Evolutionary conservation across 2,797 vertebrate genomes (phyloP), one percentile per base, ranked within the genome.

Genomic region (Melanotaenia maccullochi): DNA sequence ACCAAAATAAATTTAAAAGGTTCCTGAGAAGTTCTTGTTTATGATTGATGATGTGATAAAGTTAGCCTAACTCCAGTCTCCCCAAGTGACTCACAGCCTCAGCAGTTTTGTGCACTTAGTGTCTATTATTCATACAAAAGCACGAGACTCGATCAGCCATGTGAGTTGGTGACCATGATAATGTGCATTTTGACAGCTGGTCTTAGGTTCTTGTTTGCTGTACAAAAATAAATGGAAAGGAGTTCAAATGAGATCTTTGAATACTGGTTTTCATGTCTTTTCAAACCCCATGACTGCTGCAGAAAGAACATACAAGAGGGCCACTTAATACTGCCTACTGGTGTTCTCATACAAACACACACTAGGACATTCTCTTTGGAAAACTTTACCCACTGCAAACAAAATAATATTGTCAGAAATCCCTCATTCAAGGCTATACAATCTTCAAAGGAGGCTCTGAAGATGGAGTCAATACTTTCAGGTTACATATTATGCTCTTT

Each of bases 111-210:
- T 79, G 81, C 88, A 88, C 86, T 93, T 79, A 87, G 20, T 65
- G 90, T 92, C 44, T 32, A 90, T 93, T 89, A 92, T 93, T 93
- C 81, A 93, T 87, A 71, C 65, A 20, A 75, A 83, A 86, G 74
- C 82, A 85, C 78, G 68, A 74, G 65, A 40, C 67, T 67, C 44
- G 25, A 69, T 64, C 77, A 75, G 76, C 77, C 81, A 79, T n/a
- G 60, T 79, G 79, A 77, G 71, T 52, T 62, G 67, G 68, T 63
- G 76, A 78, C 71, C 60, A 56, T 76, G 68, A 44, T 57, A 71
- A 71, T 71, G 74, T 75, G 74, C 49, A 62, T 57, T 75, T 72
- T 81, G 76, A 91, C 85, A 89, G 85, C 44, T 12, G 14, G 66
- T 81, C 82, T 75, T 75, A 70, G 20, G 14, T 80, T 82, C 56